Percentiles rank a stretch among this genome's conserved stretches.
Evolutionary conservation across 2,113 vertebrate genomes (phyloP).

Genomic region (Gymnogyps californianus): DNA sequence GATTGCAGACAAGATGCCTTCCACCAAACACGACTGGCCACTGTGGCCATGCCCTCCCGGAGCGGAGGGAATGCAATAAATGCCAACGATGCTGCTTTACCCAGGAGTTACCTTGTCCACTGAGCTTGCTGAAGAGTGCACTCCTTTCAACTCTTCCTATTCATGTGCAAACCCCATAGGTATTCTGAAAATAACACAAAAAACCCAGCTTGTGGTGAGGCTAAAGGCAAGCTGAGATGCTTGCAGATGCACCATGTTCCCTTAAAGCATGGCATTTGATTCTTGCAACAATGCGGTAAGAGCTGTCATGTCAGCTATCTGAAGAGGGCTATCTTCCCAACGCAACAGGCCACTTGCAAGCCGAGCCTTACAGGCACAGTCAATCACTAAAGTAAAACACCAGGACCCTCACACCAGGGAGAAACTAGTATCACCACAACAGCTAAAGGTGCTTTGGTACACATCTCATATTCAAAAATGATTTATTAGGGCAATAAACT

Average conservation of each 20-base stretch:
- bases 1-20: not conserved
- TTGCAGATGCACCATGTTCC: not conserved
- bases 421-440: not conserved
- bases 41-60: not conserved
- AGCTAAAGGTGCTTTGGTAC: not conserved
- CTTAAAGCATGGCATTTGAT: not conserved
- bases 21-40: not conserved
- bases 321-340: not conserved
- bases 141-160: not conserved
- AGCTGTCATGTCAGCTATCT: not conserved
- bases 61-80: not conserved
- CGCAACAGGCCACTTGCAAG: not conserved
- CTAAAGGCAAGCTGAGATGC: not conserved
- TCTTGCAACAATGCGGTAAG: not conserved
- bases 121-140: not conserved
- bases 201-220: not conserved
- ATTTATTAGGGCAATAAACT: not conserved
- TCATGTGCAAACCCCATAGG: not conserved
- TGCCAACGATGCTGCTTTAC: not conserved
- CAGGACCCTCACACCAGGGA: not conserved
- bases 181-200: not conserved
- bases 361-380: not conserved
- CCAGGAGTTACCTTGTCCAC: not conserved
- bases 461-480: not conserved
- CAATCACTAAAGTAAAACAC: not conserved